phyloP scores from a whole-genome alignment of 2,888 invertebrate genomes.

The Tetramorium bicarinatum region DNA sequence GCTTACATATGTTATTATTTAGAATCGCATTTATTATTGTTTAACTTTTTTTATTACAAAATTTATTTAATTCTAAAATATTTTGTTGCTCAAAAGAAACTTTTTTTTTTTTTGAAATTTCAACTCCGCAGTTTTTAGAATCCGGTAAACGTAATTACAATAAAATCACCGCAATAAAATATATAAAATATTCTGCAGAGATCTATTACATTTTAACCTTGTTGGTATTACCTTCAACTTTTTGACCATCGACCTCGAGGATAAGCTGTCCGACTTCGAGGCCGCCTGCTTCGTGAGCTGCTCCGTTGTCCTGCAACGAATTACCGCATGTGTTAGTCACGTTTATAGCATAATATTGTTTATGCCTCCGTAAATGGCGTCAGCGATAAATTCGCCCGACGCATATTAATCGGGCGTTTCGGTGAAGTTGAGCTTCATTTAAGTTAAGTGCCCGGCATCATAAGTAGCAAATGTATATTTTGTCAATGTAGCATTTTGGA shows the following conservation, averaged over 20 bases:
- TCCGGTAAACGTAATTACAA: neutral
- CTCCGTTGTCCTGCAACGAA: constrained; percentile 94
- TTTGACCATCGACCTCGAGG: constrained; percentile 94
- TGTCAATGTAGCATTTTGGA: too few species aligned
- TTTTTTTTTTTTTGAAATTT: neutral
- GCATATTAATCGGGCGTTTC: constrained; percentile 44
- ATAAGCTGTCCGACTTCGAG: constrained; percentile 98
- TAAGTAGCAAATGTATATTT: constrained; percentile 15
- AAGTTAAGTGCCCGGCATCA: neutral
- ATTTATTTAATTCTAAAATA: neutral
- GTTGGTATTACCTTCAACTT: constrained; percentile 87
- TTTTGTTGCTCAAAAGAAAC: neutral
- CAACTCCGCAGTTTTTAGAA: neutral
- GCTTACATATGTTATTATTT: neutral
- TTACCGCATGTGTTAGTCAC: constrained; percentile 49
- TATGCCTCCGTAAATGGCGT: constrained; percentile 45
- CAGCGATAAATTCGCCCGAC: constrained; percentile 38
- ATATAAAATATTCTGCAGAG: neutral
- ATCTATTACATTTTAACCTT: neutral
- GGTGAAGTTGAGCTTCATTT: constrained; percentile 22
- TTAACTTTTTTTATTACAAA: neutral
- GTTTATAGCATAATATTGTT: constrained; percentile 50
- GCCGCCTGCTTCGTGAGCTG: constrained; percentile 96
- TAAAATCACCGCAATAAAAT: neutral
- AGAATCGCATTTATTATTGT: neutral